These are phyloP conservation scores for Capricornis sumatraensis DNA, from an alignment of 2,113 vertebrate genomes.

Conservation along the genomic window DNA sequence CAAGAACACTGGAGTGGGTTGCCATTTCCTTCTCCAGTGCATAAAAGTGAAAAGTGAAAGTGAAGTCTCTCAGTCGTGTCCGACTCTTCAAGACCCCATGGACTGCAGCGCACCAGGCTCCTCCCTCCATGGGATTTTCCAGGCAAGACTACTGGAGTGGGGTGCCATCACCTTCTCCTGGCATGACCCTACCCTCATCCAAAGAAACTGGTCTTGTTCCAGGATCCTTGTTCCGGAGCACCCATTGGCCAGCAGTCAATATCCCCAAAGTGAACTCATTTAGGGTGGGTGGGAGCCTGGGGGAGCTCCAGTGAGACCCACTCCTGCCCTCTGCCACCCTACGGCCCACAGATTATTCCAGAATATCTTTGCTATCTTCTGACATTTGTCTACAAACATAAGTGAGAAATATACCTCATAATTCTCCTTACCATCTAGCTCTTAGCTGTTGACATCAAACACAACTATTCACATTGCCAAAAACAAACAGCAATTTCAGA, in stretches of 20 bases:
- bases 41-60: too few species aligned
- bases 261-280: not conserved
- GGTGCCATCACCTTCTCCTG: too few species aligned
- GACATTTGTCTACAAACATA: not conserved
- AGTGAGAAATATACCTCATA: not conserved
- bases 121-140: too few species aligned
- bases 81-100: too few species aligned
- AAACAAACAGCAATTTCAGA: not conserved
- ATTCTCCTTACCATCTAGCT: not conserved
- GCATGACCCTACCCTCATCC: not conserved
- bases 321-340: not conserved
- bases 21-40: too few species aligned
- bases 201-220: not conserved
- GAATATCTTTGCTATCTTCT: not conserved
- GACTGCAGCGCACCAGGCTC: too few species aligned
- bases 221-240: not conserved
- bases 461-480: not conserved
- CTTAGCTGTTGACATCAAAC: slow-evolving; percentile 13
- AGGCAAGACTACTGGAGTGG: too few species aligned
- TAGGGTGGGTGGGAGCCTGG: not conserved
- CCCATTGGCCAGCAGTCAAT: not conserved
- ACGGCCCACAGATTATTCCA: not conserved
- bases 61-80: too few species aligned
- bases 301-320: not conserved
- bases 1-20: too few species aligned